These are phyloP conservation scores for Myrmecobius fasciatus DNA, from an alignment of 2,113 vertebrate genomes.

Conservation along the genomic window DNA sequence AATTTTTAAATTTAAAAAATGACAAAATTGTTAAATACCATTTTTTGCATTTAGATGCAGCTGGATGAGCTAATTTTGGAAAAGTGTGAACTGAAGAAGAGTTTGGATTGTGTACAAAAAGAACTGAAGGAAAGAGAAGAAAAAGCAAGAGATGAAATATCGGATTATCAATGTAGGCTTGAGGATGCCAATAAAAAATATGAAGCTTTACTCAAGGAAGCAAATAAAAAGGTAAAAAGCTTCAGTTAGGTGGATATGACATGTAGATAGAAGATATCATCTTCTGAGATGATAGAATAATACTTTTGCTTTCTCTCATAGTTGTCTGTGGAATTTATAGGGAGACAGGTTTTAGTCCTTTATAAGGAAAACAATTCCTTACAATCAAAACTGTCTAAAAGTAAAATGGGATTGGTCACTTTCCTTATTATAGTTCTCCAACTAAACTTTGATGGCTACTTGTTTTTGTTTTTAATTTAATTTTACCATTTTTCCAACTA, in stretches of 20 bases:
- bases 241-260: not conserved
- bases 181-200: conserved; percentile 72
- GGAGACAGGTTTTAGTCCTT: not conserved
- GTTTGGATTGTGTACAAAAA: conserved; percentile 73
- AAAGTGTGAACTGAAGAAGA: conserved; percentile 77
- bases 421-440: not conserved
- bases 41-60: conserved; percentile 76
- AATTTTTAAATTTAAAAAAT: not conserved
- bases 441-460: not conserved
- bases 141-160: conserved; percentile 79
- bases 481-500: not conserved
- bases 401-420: not conserved
- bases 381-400: not conserved
- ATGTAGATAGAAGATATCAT: not conserved
- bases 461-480: not conserved
- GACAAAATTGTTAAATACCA: not conserved
- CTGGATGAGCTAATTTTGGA: conserved; percentile 73
- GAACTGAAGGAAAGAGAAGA: conserved; percentile 73
- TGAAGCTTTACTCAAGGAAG: conserved; percentile 68
- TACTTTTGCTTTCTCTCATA: not conserved
- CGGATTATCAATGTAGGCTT: conserved; percentile 74
- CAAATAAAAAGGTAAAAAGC: conserved; percentile 70
- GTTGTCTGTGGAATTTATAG: not conserved
- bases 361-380: not conserved
- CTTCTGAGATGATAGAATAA: not conserved